Conservation (phyloP, 2,113 vertebrate species). For the Mustelus asterias region DNA sequence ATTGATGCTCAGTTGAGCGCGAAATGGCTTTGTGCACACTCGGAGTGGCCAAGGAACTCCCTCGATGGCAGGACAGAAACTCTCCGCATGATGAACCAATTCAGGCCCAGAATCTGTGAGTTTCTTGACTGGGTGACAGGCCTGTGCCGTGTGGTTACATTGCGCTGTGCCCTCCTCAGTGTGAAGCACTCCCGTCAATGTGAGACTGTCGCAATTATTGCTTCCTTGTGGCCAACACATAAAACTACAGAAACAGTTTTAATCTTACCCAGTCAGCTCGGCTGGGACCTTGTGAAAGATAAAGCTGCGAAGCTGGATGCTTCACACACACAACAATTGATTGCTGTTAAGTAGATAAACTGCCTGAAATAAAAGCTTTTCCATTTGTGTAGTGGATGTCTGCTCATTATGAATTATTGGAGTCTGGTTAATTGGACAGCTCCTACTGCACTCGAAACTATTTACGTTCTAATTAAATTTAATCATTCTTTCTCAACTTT, state of each 20-base stretch:
- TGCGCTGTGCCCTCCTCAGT: neutral
- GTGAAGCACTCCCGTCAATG: neutral
- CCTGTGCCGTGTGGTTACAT: too few species aligned
- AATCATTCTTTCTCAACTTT: conserved; percentile 10
- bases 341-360: neutral
- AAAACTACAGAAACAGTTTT: neutral
- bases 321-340: neutral
- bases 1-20: too few species aligned
- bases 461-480: neutral
- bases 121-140: neutral
- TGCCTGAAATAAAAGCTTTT: neutral
- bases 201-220: neutral
- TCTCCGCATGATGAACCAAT: too few species aligned
- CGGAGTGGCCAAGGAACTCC: too few species aligned
- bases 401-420: neutral
- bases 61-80: too few species aligned
- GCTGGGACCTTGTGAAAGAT: neutral
- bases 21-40: too few species aligned
- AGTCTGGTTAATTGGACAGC: neutral
- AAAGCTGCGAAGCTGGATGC: neutral
- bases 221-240: neutral
- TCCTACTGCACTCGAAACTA: neutral
- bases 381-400: neutral
- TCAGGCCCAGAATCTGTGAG: neutral
- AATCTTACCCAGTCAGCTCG: neutral